Evolutionary conservation across 1,140 invertebrate genomes (phyloP), one percentile per base, ranked within the genome.

Genomic region (Drosophila nigrodunni): DNA sequence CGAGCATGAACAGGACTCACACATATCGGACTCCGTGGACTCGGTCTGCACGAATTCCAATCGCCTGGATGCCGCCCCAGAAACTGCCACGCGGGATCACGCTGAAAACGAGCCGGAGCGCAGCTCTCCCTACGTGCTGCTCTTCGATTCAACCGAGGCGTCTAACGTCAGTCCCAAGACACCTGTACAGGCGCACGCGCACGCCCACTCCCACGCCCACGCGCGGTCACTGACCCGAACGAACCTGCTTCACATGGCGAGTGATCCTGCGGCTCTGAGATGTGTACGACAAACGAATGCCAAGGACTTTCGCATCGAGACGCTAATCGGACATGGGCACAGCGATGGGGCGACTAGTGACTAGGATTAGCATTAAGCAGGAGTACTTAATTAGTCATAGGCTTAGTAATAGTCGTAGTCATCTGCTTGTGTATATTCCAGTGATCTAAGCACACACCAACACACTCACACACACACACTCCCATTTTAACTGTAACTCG

Each of bases 261-360:
- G 71, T 8, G 78, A 79, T 35, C 72, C 82, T 0, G 43, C 78
- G 15, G 68, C 66, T 15, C 69, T 81, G 37, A 59, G 78, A 37
- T 78, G 78, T 54, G 76, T 64, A 25, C 77, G 90, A 34, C 78
- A 85, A 44, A 83, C 61, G 41, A 90, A 74, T 49, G 82, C 92
- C 58, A 92, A 92, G 74, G 92, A 92, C 55, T 92, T 92, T 68
- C 92, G 92, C 77, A 92, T 92, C 41, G 92, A 92, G 70, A 92
- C 92, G 1, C 67, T 92, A 18, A 92, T 92, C 21, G 92, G 92
- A 0, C 86, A 89, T 21, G 66, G 60, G 15, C 60, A 58, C 18
- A 80, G 77, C 46, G 77, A 87, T 62, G 80, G 82, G 7, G 80
- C 82, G 77, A 50, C 77, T 58, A 83, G 80, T 59, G 82, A 86